phyloP scores from a whole-genome alignment of 2,113 vertebrate genomes.

The Caloenas nicobarica region DNA sequence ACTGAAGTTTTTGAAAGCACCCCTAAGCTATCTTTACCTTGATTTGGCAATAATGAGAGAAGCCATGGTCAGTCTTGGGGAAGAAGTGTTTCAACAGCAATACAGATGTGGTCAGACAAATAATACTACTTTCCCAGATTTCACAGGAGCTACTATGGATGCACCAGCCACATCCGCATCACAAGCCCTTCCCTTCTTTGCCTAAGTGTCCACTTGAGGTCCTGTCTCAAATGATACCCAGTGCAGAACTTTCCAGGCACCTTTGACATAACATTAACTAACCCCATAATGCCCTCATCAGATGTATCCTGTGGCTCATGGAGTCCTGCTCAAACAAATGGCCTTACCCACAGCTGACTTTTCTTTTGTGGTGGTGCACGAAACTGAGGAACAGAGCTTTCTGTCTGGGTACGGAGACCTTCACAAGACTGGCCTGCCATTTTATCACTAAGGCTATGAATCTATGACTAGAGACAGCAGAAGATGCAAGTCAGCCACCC shows the following conservation, averaged over 20 bases:
- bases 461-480: background rate
- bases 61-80: background rate
- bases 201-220: background rate
- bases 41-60: background rate
- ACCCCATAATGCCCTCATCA: background rate
- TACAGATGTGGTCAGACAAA: background rate
- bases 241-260: background rate
- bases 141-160: background rate
- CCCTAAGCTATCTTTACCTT: background rate
- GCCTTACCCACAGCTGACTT: background rate
- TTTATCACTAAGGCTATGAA: background rate
- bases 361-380: background rate
- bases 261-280: background rate
- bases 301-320: background rate
- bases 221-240: background rate
- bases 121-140: background rate
- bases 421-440: background rate
- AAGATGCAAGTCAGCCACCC: background rate
- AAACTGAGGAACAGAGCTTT: background rate
- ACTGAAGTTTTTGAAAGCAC: background rate
- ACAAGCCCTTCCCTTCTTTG: background rate
- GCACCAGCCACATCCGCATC: background rate
- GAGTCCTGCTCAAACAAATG: background rate
- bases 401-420: background rate
- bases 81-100: background rate